Evolutionary conservation across 2,888 invertebrate genomes (phyloP).

Genomic region (Miltochrista miniata): DNA sequence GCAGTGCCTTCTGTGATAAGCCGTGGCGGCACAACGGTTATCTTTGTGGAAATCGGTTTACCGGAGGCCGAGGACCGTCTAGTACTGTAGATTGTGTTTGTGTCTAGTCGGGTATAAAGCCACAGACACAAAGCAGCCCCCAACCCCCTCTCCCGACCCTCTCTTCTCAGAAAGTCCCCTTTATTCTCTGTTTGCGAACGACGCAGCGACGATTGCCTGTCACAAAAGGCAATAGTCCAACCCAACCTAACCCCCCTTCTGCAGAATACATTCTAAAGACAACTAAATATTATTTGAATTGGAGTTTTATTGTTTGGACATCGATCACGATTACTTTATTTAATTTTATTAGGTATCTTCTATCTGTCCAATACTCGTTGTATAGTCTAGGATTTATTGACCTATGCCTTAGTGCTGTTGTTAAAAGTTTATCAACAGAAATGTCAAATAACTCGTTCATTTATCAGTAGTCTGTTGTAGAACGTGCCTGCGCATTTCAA

Average conservation of each 20-base stretch:
- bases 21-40: conserved; percentile 27
- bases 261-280: conserved; percentile 67
- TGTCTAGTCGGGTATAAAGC: conserved; percentile 66
- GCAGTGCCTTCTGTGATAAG: conserved; percentile 37
- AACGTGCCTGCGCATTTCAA: conserved; percentile 14
- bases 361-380: conserved; percentile 50
- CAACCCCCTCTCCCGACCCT: conserved; percentile 47
- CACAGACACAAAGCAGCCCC: conserved; percentile 63
- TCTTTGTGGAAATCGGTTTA: conserved; percentile 58
- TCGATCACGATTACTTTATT: conserved; percentile 70
- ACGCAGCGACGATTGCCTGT: conserved; percentile 71
- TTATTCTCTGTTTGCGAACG: conserved; percentile 48
- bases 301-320: conserved; percentile 68
- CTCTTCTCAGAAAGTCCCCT: conserved; percentile 35
- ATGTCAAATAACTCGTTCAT: conserved; percentile 16
- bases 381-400: conserved; percentile 33
- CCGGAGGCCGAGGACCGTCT: conserved; percentile 42
- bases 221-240: conserved; percentile 58
- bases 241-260: conserved; percentile 42
- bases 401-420: conserved; percentile 8
- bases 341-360: conserved; percentile 65
- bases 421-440: conserved; percentile 17
- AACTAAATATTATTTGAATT: conserved; percentile 70
- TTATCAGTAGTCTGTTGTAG: conserved; percentile 6
- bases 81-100: conserved; percentile 49